A percentile compares a stretch with the other conserved stretches of the same genome.
Conservation (phyloP, 2,113 vertebrate genomes). For the Garra rufa region DNA sequence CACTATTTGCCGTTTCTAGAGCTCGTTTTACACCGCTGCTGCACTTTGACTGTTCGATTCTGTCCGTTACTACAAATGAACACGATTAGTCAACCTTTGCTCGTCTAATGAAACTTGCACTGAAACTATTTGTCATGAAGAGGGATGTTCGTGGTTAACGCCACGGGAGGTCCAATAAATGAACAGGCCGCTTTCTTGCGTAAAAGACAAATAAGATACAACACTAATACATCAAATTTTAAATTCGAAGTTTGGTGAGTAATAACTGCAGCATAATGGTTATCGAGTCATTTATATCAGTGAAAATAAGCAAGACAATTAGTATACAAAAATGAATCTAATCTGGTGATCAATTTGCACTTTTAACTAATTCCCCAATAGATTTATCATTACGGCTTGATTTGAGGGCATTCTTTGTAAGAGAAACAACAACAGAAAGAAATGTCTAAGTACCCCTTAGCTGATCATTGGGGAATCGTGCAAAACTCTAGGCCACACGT, state of each 20-base stretch:
- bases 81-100: slow-evolving; percentile 4
- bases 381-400: slow-evolving; percentile 70
- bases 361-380: slow-evolving; percentile 34
- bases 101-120: slow-evolving; percentile 52
- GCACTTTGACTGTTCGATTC: background rate
- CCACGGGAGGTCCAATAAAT: slow-evolving; percentile 67
- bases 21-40: background rate
- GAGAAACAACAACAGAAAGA: background rate
- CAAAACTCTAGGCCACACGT: slow-evolving; percentile 63
- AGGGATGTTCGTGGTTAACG: slow-evolving; percentile 69
- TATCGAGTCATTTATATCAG: slow-evolving; percentile 77
- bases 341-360: slow-evolving; percentile 66
- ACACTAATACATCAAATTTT: slow-evolving; percentile 83
- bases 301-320: slow-evolving; percentile 83
- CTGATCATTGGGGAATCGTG: slow-evolving; percentile 65
- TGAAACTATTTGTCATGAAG: slow-evolving; percentile 66
- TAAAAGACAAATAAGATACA: slow-evolving; percentile 77
- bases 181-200: slow-evolving; percentile 71
- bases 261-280: slow-evolving; percentile 92
- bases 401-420: background rate
- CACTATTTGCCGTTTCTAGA: slow-evolving; percentile 82
- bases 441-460: background rate
- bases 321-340: slow-evolving; percentile 59
- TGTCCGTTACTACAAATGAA: background rate
- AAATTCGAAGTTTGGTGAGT: slow-evolving; percentile 82